Percentiles rank a stretch among this genome's conserved stretches.
phyloP scores from a whole-genome alignment of 2,113 vertebrate species.

The Saiga tatarica region DNA sequence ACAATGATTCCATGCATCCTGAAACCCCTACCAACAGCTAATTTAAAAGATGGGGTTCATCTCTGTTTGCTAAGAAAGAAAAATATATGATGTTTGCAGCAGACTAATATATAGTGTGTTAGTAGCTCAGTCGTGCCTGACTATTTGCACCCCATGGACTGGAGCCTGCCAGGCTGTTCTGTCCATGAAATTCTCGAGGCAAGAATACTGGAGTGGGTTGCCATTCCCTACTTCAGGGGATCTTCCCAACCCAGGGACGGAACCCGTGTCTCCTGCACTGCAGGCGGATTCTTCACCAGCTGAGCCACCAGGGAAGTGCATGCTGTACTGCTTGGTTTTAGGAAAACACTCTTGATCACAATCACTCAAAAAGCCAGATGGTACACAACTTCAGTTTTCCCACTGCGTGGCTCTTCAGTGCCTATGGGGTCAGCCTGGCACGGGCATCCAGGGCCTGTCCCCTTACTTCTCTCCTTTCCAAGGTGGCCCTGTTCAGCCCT shows the following conservation, averaged over 20 bases:
- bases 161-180: not conserved
- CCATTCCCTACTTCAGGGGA: not conserved
- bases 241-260: not conserved
- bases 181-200: not conserved
- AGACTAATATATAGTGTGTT: not conserved
- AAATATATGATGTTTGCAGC: not conserved
- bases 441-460: not conserved
- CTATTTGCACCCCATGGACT: not conserved
- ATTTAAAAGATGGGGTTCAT: not conserved
- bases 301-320: not conserved
- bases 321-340: not conserved
- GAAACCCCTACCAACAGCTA: not conserved
- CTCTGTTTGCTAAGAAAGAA: not conserved
- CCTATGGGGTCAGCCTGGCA: accelerated
- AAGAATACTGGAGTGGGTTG: not conserved
- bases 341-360: not conserved
- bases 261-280: not conserved
- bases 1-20: not conserved
- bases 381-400: not conserved
- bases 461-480: not conserved
- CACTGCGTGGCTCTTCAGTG: not conserved
- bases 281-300: not conserved
- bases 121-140: not conserved
- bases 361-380: not conserved
- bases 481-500: not conserved